Percentiles rank a stretch among this genome's conserved stretches.
phyloP scores from a whole-genome alignment of 2,113 vertebrate genomes.

The Crotalus tigris region DNA sequence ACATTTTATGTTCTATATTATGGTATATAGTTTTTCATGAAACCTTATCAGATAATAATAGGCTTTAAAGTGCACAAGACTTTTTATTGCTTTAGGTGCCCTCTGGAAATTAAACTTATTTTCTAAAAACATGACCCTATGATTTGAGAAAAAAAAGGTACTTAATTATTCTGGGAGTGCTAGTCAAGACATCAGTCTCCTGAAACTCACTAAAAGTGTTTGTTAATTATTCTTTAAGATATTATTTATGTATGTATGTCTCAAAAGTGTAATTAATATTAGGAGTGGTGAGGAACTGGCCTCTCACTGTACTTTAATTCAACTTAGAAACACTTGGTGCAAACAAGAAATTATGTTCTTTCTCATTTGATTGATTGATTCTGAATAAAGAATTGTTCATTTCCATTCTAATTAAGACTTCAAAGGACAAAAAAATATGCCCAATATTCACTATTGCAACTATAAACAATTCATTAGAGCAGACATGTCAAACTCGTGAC shows the following conservation, averaged over 20 bases:
- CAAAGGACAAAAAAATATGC: neutral
- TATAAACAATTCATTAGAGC: conserved; percentile 37
- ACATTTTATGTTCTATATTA: neutral
- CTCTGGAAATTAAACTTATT: neutral
- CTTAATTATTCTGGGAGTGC: neutral
- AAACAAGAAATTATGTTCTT: conserved; percentile 17
- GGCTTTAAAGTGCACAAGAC: neutral
- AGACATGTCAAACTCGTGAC: too few species aligned
- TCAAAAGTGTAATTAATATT: neutral
- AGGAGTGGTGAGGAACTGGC: conserved; percentile 11
- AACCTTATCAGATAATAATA: neutral
- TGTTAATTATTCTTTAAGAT: neutral
- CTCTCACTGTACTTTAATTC: conserved; percentile 9
- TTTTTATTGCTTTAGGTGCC: neutral
- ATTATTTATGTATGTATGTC: neutral
- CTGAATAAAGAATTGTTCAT: neutral
- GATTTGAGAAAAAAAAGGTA: neutral
- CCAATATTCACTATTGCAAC: conserved; percentile 26
- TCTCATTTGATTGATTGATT: conserved; percentile 24
- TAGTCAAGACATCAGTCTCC: neutral
- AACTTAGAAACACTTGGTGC: conserved; percentile 3
- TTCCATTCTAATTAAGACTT: neutral
- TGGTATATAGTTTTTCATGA: neutral
- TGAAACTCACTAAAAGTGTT: neutral
- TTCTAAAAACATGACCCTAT: neutral